These are phyloP conservation scores for Crotophaga sulcirostris DNA, from an alignment of 2,113 vertebrate species.

Conservation along the genomic window DNA sequence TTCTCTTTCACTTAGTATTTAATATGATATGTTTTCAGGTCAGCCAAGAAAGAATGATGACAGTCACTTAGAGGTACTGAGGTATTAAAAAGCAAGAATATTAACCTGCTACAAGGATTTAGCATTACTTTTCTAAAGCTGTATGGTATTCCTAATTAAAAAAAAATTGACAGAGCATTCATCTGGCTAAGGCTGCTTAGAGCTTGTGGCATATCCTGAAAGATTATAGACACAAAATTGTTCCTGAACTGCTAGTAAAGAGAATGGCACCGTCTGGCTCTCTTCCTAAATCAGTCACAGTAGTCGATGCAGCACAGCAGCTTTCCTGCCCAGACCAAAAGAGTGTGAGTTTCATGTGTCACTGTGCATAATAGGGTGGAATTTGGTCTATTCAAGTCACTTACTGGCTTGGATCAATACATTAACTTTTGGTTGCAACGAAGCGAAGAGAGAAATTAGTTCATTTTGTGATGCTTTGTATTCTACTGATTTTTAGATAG, in stretches of 20 bases:
- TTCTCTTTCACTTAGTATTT: not conserved
- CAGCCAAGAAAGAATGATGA: not conserved
- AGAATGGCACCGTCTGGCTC: slow-evolving; percentile 26
- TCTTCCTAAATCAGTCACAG: slow-evolving; percentile 16
- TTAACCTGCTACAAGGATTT: not conserved
- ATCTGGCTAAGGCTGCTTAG: not conserved
- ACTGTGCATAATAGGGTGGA: not conserved
- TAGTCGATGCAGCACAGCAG: not conserved
- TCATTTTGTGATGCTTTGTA: too few species aligned
- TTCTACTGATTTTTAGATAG: too few species aligned
- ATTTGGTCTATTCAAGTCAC: slow-evolving; percentile 25
- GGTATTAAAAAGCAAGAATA: not conserved
- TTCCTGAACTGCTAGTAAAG: not conserved
- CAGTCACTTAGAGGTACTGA: not conserved
- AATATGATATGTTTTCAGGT: not conserved
- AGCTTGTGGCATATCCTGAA: not conserved
- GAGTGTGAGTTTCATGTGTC: not conserved
- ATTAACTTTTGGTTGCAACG: not conserved
- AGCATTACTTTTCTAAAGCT: not conserved
- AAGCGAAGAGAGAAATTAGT: not conserved
- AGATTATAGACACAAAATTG: not conserved
- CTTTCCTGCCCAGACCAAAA: not conserved
- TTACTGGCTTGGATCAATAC: not conserved
- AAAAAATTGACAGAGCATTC: not conserved
- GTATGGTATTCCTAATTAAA: not conserved